Conservation (phyloP, 2,113 vertebrate species). For the Sinocyclocheilus rhinocerous region DNA sequence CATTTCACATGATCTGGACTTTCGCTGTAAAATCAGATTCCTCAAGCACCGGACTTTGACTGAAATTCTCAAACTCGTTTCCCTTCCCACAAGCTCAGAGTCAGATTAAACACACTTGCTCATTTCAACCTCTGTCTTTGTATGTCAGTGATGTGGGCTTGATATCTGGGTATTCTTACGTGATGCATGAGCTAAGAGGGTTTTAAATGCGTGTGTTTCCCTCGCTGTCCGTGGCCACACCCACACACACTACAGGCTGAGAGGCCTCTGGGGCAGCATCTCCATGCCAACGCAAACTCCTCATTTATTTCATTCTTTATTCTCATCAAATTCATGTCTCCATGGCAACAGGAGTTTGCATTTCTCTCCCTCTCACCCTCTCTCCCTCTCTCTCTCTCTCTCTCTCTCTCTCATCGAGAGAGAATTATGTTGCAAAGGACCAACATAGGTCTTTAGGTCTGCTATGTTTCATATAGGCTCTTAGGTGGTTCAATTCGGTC, state of each 20-base stretch:
- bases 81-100: background rate
- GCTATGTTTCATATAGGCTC: slow-evolving; percentile 3
- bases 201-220: slow-evolving; percentile 24
- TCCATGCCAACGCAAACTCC: slow-evolving; percentile 61
- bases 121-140: background rate
- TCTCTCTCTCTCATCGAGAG: slow-evolving; percentile 17
- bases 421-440: slow-evolving; percentile 49
- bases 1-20: slow-evolving; percentile 14
- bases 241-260: slow-evolving; percentile 47
- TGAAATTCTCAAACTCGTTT: background rate
- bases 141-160: slow-evolving; percentile 22
- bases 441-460: slow-evolving; percentile 42
- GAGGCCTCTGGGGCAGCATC: slow-evolving; percentile 62
- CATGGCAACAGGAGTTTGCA: slow-evolving; percentile 66
- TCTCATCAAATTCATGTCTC: slow-evolving; percentile 62
- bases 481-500: background rate
- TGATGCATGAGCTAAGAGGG: slow-evolving; percentile 5
- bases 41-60: background rate
- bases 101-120: background rate
- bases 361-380: slow-evolving; percentile 39
- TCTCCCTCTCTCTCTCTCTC: slow-evolving; percentile 9
- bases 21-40: background rate
- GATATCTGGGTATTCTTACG: background rate
- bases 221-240: slow-evolving; percentile 36
- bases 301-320: slow-evolving; percentile 62